Conservation (phyloP, 1,140 invertebrate genomes). For the Cherax quadricarinatus region DNA sequence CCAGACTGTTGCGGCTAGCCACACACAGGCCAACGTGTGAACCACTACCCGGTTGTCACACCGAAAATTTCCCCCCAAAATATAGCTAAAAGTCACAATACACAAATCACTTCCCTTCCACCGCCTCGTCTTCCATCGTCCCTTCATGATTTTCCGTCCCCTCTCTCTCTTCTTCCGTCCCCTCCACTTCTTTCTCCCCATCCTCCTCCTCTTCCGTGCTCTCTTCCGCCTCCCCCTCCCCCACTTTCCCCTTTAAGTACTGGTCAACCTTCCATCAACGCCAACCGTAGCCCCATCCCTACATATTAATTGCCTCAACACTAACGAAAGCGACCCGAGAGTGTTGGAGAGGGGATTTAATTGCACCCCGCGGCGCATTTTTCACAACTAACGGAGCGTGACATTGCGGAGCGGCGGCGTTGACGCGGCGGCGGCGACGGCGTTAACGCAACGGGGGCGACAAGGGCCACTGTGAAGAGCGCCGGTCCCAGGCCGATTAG, state of each 20-base stretch:
- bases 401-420: conserved; percentile 29
- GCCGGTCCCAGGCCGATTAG: not conserved
- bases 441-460: not conserved
- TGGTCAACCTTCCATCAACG: not conserved
- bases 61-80: too few species aligned
- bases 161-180: conserved; percentile 15
- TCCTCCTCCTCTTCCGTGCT: too few species aligned
- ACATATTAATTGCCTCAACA: conserved; percentile 64
- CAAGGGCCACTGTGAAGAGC: not conserved
- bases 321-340: conserved; percentile 59
- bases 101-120: too few species aligned
- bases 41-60: not conserved
- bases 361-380: conserved; percentile 50
- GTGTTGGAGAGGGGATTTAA: conserved; percentile 53
- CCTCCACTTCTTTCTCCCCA: not conserved
- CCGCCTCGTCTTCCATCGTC: not conserved
- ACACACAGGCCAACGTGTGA: too few species aligned
- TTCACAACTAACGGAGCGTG: conserved; percentile 46
- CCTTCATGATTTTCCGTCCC: not conserved
- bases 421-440: not conserved
- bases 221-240: not conserved
- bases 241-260: not conserved
- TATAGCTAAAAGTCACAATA: too few species aligned
- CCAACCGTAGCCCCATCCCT: conserved; percentile 3
- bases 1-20: too few species aligned